Conservation (phyloP, 1,140 invertebrate species). For the Drosophila ogumai region DNA sequence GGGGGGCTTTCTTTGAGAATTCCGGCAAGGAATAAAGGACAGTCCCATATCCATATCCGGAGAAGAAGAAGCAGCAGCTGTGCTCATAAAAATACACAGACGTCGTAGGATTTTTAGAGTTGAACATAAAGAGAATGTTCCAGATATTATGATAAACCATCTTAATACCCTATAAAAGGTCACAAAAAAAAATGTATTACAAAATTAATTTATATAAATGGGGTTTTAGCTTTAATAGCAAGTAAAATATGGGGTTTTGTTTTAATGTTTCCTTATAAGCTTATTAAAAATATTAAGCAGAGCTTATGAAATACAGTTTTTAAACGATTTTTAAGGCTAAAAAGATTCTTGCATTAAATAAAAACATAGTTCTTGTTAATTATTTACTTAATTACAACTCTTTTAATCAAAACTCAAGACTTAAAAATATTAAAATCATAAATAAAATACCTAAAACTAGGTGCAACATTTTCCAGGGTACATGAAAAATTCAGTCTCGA, state of each 20-base stretch:
- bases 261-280: neutral
- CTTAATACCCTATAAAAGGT: conserved; percentile 4
- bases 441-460: neutral
- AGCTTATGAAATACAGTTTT: too few relatives aligned
- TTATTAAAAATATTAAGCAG: neutral
- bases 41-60: conserved; percentile 32
- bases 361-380: too few relatives aligned
- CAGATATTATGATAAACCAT: neutral
- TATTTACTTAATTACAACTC: too few relatives aligned
- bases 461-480: neutral
- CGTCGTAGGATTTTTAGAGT: conserved; percentile 71
- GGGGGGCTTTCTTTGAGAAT: neutral
- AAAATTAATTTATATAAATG: neutral
- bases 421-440: neutral
- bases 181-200: neutral
- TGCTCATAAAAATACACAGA: conserved; percentile 73
- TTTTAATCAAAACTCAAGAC: neutral
- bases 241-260: neutral
- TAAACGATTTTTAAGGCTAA: too few relatives aligned
- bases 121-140: conserved; percentile 47
- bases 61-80: conserved; percentile 60
- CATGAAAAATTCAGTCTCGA: neutral
- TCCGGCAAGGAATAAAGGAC: conserved; percentile 1
- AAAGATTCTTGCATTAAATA: too few relatives aligned
- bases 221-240: neutral